These are phyloP conservation scores for Sphaerodactylus townsendi DNA, from an alignment of 2,113 vertebrate genomes.

Conservation along the genomic window DNA sequence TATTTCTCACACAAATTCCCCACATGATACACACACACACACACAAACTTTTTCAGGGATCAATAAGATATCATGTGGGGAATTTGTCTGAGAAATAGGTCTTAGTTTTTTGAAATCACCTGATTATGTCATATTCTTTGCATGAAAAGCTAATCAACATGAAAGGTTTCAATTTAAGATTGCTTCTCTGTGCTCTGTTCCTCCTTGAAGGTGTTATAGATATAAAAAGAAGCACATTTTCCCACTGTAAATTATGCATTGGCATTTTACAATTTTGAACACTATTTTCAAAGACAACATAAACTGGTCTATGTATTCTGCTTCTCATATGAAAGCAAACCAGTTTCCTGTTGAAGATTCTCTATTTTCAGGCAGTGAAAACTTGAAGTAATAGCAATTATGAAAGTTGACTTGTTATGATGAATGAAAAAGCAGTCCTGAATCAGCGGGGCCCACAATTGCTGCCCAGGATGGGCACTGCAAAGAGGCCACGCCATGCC, in stretches of 20 bases:
- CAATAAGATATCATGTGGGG: background rate
- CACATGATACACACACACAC: too few species aligned
- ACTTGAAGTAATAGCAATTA: too few species aligned
- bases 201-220: background rate
- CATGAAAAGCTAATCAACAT: constrained; percentile 8
- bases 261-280: background rate
- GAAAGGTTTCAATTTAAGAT: background rate
- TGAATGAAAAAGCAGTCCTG: too few species aligned
- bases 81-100: background rate
- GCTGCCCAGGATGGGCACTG: too few species aligned
- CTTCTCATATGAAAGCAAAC: too few species aligned
- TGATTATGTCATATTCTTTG: constrained; percentile 2
- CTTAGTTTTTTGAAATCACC: constrained; percentile 7
- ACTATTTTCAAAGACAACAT: background rate
- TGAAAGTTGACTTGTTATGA: too few species aligned
- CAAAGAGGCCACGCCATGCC: too few species aligned
- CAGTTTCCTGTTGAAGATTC: too few species aligned
- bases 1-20: too few species aligned
- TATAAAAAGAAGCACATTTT: background rate
- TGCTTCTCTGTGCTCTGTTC: background rate
- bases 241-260: background rate
- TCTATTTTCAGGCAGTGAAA: too few species aligned
- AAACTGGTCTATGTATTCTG: background rate
- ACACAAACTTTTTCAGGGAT: background rate
- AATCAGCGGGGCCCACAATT: too few species aligned